Conservation (phyloP, 2,113 vertebrate species). For the Stegastes partitus region DNA sequence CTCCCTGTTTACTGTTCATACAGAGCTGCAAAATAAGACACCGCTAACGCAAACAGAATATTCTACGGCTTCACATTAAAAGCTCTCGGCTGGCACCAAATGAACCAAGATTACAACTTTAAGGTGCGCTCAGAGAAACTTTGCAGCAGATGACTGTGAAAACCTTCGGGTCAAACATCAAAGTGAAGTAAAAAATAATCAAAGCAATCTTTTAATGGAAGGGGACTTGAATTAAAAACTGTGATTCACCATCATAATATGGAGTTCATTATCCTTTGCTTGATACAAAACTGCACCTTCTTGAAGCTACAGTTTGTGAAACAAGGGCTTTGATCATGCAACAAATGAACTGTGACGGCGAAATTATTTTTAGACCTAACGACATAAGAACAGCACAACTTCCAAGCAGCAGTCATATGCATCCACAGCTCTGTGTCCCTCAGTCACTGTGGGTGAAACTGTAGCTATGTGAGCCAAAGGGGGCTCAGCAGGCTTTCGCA, state of each 20-base stretch:
- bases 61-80: slow-evolving; percentile 1
- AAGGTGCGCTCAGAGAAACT: not conserved
- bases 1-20: not conserved
- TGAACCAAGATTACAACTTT: slow-evolving; percentile 11
- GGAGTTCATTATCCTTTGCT: not conserved
- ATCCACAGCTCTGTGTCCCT: slow-evolving; percentile 3
- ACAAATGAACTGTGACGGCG: not conserved
- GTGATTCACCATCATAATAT: not conserved
- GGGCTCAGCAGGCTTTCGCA: slow-evolving; percentile 49
- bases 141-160: not conserved
- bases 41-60: not conserved
- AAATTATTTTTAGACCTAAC: not conserved
- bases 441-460: slow-evolving; percentile 42
- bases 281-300: not conserved
- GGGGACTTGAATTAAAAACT: not conserved
- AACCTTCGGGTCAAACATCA: not conserved
- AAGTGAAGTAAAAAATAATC: not conserved
- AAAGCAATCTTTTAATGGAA: not conserved
- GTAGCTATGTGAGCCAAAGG: slow-evolving; percentile 21
- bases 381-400: not conserved
- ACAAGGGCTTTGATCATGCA: not conserved
- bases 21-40: slow-evolving; percentile 1
- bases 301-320: not conserved
- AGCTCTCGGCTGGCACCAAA: slow-evolving; percentile 7
- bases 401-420: too few species aligned